Base-by-base conservation (phyloP, 2,888 invertebrate species). In the Baronia brevicornis region DNA sequence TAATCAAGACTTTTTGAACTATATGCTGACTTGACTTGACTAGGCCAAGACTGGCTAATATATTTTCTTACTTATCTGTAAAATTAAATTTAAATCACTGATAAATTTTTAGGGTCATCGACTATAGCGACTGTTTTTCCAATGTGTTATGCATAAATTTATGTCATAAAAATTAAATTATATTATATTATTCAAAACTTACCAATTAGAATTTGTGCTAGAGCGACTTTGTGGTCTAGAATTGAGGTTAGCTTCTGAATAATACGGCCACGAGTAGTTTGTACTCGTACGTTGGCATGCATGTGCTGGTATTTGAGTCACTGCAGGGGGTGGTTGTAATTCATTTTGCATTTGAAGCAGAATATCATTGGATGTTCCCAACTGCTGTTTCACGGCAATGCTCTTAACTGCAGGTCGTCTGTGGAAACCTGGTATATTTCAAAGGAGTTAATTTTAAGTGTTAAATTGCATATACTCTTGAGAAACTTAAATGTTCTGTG, bases 391-490 rank as follows among this genome's bases (percentile, higher is more conserved):
- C 17, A 72, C 63, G 0, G 77, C 71, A 41, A 96, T 95, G 0
- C 95, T 95, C 1, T 94, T 88, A 1, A 96, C 95, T 1, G 94
- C 93, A 0, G 95, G 95, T n/a, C 95, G 85, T 18, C 93, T 88
- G 55, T 94, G 93, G 66, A 96, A 95, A 1, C 85, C 85, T 85
- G 30, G 2, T 17, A 10, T 8, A n/a, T 13, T 15, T 5, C 6
- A 10, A 24, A n/a, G n/a, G n/a, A n/a, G n/a, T n/a, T n/a, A 5
- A 5, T 28, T 6, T 14, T 17, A n/a, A 17, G 10, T n/a, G n/a
- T n/a, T n/a, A n/a, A n/a, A n/a, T n/a, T n/a, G n/a, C n/a, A n/a
- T n/a, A n/a, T n/a, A n/a, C n/a, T n/a, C n/a, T n/a, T n/a, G n/a
- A n/a, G n/a, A n/a, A n/a, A n/a, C n/a, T n/a, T n/a, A n/a, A n/a